Percentiles rank a stretch among this genome's conserved stretches.
These are phyloP conservation scores for Catajapyx aquilonaris DNA, from an alignment of 1,140 invertebrate genomes.

Conservation along the genomic window DNA sequence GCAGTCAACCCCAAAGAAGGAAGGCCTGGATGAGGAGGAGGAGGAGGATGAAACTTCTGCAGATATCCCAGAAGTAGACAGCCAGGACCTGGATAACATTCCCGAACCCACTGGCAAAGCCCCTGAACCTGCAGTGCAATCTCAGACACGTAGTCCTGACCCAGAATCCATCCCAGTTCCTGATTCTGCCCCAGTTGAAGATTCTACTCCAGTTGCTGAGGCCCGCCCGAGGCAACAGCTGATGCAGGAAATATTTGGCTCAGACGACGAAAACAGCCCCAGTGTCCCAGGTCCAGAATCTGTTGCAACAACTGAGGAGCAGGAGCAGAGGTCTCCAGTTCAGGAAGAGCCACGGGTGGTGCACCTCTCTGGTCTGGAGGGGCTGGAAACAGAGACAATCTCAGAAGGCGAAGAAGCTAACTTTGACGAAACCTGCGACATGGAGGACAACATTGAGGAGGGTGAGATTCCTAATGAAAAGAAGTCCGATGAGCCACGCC, in stretches of 20 bases:
- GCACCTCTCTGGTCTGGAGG: conserved; percentile 26
- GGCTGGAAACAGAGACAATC: conserved; percentile 44
- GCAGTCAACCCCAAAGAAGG: not conserved
- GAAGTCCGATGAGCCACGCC: conserved; percentile 11
- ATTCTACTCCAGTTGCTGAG: conserved; percentile 10
- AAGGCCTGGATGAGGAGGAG: conserved; percentile 12
- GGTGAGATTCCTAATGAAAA: conserved; percentile 12
- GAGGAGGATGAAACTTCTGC: conserved; percentile 5
- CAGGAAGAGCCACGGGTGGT: conserved; percentile 4
- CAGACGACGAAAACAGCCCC: conserved; percentile 12
- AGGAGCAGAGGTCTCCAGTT: too few species aligned
- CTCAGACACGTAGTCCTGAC: too few species aligned
- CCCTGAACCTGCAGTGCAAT: too few species aligned
- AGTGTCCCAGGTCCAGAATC: conserved; percentile 13
- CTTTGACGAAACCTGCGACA: conserved; percentile 8
- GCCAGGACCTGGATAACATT: conserved; percentile 2
- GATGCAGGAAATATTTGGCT: conserved; percentile 14
- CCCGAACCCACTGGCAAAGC: conserved; percentile 8
- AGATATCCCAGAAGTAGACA: conserved; percentile 5
- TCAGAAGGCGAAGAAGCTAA: conserved; percentile 28
- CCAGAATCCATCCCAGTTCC: too few species aligned
- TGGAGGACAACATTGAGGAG: conserved; percentile 13
- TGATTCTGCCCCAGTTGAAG: too few species aligned
- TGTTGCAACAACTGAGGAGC: conserved; percentile 8
- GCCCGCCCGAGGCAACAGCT: too few species aligned